Conservation (phyloP, 2,888 invertebrate genomes). For the Drosophila infuscata region DNA sequence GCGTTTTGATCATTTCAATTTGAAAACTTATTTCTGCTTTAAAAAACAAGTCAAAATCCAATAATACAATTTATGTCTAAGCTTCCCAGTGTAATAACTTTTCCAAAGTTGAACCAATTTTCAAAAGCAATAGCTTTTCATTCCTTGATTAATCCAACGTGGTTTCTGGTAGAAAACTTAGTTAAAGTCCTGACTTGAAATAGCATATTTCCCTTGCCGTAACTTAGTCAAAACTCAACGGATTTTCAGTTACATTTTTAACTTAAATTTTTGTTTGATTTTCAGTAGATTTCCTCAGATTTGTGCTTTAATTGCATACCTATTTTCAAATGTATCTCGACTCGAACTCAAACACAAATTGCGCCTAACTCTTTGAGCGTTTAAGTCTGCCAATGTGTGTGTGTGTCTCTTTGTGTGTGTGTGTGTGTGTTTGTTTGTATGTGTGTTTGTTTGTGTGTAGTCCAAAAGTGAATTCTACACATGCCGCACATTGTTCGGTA, state of each 20-base stretch:
- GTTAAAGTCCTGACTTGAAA: too few relatives aligned
- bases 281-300: neutral
- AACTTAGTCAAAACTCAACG: neutral
- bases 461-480: conserved; percentile 69
- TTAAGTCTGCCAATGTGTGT: neutral
- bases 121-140: too few relatives aligned
- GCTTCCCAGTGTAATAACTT: too few relatives aligned
- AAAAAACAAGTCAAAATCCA: too few relatives aligned
- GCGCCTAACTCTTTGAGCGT: conserved; percentile 43
- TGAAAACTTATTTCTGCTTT: too few relatives aligned
- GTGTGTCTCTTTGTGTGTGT: conserved; percentile 8
- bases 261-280: neutral
- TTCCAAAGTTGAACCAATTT: too few relatives aligned
- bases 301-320: conserved; percentile 18
- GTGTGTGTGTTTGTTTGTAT: conserved; percentile 32
- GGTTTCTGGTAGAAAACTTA: too few relatives aligned
- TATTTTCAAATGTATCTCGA: conserved; percentile 20
- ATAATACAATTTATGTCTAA: too few relatives aligned
- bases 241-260: neutral
- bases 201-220: neutral
- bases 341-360: conserved; percentile 42
- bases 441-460: conserved; percentile 42
- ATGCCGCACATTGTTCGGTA: conserved; percentile 75
- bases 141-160: too few relatives aligned
- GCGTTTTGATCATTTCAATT: too few relatives aligned